Base-by-base conservation (phyloP, 2,888 invertebrate species). In the Synanthedon formicaeformis region DNA sequence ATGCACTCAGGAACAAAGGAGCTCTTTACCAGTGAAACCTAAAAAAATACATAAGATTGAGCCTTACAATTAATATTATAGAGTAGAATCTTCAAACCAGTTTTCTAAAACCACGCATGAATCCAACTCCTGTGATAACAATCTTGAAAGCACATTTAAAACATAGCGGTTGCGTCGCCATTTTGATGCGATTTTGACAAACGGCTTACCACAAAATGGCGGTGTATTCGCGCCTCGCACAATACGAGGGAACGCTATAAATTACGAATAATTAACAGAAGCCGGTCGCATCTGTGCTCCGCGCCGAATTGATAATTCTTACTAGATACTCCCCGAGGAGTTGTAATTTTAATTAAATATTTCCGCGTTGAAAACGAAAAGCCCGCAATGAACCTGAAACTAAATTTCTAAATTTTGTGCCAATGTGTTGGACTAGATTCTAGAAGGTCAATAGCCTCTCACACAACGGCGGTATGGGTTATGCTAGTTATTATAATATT, bases 201-300 rank as follows among this genome's bases (percentile, higher is more conserved):
- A 53, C 41, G 13, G 45, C 41, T 14, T 23, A 27, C 50, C 48
- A 51, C 57, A 58, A 59, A 58, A 60, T 61, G 58, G 60, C 58
- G 55, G 52, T 50, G 48, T 49, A 45, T 56, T 56, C 52, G 54
- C 55, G 57, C 56, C 45, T 53, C 40, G 51, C 51, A 40, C 54
- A 55, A 54, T 55, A 56, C 53, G 50, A 54, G 51, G 60, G 54
- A 54, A 52, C 27, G 53, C 57, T 53, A 62, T 65, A 62, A 65
- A 65, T 64, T 65, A 59, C 57, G 58, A 59, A 61, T 61, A 69
- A 68, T 69, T 66, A 67, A 66, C 64, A 60, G 57, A 51, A 57
- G 59, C 58, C 62, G 61, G 61, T 60, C 64, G 57, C 67, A 67
- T 66, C 67, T 69, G 69, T 56, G 63, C 55, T 55, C 59, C 54